Base-by-base conservation (phyloP, 1,140 invertebrate species). In the Holcopasites calliopsidis region DNA sequence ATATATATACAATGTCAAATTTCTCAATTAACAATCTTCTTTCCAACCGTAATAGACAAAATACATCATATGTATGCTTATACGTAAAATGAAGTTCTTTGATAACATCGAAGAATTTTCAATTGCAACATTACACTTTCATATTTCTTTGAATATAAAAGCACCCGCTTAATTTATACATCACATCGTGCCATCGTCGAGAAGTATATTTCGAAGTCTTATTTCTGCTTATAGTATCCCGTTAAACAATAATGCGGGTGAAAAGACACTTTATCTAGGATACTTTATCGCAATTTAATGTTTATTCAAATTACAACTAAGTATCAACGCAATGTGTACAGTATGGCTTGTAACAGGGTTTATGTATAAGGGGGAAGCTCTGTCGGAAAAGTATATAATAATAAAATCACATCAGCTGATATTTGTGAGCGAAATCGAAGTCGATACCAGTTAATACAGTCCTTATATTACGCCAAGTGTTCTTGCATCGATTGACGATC, bases 291-390 rank as follows among this genome's bases (percentile, higher is more conserved):
- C 23, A 75, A 76, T 80, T 76, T 50, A 70, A 73, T 44, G 13
- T 79, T 72, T 44, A 69, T 77, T 55, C 65, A 60, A 65, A 26
- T 79, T 66, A 77, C 31, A 50, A 58, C 21, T 79, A 78, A 82
- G 35, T 54, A 44, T 65, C n/a, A 49, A 77, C 28, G 35, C 28
- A 40, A 38, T 40, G 11, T 61, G 28, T 74, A 38, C 66, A 77
- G 70, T 84, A 85, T 85, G 83, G 78, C 83, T 83, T 58, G 26
- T 68, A 49, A 28, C 26, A 72, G 79, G 84, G 62, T 85, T 84
- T 85, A 85, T 82, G 60, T 83, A 85, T 84, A 83, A 79, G 69
- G 78, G 76, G 73, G 49, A 65, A 58, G 50, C 68, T n/a, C n/a
- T 65, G 33, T 79, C 47, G 55, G 60, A 68, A 57, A 60, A 79